These are phyloP conservation scores for Allophyes oxyacanthae DNA, from an alignment of 2,888 invertebrate genomes.

Conservation along the genomic window DNA sequence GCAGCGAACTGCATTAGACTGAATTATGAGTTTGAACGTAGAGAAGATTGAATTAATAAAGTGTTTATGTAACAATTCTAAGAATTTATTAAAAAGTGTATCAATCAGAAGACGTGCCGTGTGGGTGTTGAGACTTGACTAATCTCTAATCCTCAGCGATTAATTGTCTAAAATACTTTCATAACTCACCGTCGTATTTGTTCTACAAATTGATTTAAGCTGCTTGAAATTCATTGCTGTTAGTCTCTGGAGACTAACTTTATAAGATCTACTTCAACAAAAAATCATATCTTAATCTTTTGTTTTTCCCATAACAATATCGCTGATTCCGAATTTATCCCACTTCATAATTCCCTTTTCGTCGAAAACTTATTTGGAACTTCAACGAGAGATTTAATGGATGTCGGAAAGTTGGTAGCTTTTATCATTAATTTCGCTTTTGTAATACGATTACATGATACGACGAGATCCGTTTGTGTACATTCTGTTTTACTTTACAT, in stretches of 20 bases:
- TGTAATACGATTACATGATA: conserved; percentile 68
- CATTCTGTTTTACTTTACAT: conserved; percentile 63
- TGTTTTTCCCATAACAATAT: conserved; percentile 42
- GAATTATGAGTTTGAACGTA: too few species aligned
- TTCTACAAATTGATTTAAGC: conserved; percentile 4
- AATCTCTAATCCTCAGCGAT: conserved; percentile 9
- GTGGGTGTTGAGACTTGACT: conserved; percentile 14
- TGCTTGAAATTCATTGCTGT: not conserved
- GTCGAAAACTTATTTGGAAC: conserved; percentile 56
- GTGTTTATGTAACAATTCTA: conserved; percentile 8
- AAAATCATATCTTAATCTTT: conserved; percentile 10
- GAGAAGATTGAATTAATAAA: too few species aligned
- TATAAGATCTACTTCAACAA: not conserved
- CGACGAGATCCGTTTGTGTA: conserved; percentile 61
- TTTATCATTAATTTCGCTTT: conserved; percentile 71
- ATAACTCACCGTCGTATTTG: conserved; percentile 2
- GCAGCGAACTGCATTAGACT: too few species aligned
- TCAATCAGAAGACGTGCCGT: not conserved
- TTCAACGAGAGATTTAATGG: conserved; percentile 61
- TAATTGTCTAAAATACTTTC: conserved; percentile 22
- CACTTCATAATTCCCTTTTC: conserved; percentile 57
- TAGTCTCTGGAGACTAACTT: not conserved
- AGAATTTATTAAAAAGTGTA: conserved; percentile 20
- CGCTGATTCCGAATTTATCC: conserved; percentile 47
- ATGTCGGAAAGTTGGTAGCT: conserved; percentile 62